phyloP scores from a whole-genome alignment of 2,797 vertebrate species.

The Sebastes kiyomatsui region DNA sequence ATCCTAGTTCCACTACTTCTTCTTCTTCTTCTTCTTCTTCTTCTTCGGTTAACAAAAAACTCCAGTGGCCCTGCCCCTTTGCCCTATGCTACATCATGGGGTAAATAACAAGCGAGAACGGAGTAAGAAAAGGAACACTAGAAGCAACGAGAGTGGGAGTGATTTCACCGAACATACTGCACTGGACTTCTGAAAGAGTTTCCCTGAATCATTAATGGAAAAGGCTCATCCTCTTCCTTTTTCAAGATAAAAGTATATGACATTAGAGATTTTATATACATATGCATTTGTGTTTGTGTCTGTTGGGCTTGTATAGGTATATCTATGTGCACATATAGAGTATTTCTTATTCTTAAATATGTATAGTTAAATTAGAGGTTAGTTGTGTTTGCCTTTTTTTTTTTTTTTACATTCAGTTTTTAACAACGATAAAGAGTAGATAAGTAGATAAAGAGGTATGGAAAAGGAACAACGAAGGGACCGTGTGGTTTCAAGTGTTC shows the following conservation, averaged over 20 bases:
- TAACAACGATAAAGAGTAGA: constrained; percentile 69
- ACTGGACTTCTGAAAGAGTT: constrained; percentile 77
- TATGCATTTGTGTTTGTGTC: constrained; percentile 74
- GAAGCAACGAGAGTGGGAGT: constrained; percentile 66
- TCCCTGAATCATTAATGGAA: constrained; percentile 84
- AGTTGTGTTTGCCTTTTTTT: constrained; percentile 74
- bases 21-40: constrained; percentile 30
- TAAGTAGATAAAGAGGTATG: constrained; percentile 56
- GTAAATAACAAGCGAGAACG: constrained; percentile 58
- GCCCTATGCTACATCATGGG: constrained; percentile 77
- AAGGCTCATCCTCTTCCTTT: constrained; percentile 79
- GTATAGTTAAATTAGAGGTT: constrained; percentile 82
- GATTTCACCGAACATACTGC: constrained; percentile 72
- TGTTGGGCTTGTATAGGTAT: constrained; percentile 76
- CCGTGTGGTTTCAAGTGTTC: constrained; percentile 52
- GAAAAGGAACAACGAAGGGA: constrained; percentile 27
- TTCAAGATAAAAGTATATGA: constrained; percentile 79
- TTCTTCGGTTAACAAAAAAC: constrained; percentile 49
- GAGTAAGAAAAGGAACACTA: constrained; percentile 60
- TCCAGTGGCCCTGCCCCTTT: constrained; percentile 37
- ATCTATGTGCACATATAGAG: constrained; percentile 80
- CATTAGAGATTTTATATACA: constrained; percentile 84
- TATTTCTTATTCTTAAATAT: constrained; percentile 80
- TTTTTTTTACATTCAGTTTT: constrained; percentile 82
- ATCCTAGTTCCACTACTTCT: constrained; percentile 64